A percentile compares a stretch with the other conserved stretches of the same genome.
Evolutionary conservation across 2,797 vertebrate genomes (phyloP).

Genomic region (Erethizon dorsatum): DNA sequence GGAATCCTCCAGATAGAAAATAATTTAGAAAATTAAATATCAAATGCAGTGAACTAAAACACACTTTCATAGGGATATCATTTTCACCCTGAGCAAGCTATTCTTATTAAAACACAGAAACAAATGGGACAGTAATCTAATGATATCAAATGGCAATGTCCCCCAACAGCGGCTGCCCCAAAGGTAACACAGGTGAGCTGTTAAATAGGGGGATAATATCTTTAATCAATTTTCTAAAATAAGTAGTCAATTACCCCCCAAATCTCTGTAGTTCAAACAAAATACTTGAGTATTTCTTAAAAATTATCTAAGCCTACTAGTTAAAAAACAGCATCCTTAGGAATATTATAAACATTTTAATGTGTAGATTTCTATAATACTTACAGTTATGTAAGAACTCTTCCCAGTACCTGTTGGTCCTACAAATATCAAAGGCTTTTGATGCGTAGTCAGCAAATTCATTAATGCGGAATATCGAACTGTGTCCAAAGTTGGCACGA

Average conservation of each 20-base stretch:
- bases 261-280: conserved; percentile 29
- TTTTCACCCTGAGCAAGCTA: conserved; percentile 6
- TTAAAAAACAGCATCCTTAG: conserved; percentile 21
- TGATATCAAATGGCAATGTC: neutral
- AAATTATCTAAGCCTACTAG: neutral
- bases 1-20: neutral
- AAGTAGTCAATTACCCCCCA: conserved; percentile 4
- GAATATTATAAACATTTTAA: neutral
- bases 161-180: neutral
- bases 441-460: conserved; percentile 94
- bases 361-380: conserved; percentile 80
- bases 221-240: conserved; percentile 65
- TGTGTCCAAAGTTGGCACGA: conserved; percentile 96
- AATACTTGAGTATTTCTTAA: neutral
- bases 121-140: neutral
- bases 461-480: conserved; percentile 94
- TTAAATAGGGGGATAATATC: neutral
- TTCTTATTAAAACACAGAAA: conserved; percentile 55
- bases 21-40: conserved; percentile 38
- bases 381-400: conserved; percentile 95
- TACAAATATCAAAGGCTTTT: conserved; percentile 94
- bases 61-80: neutral
- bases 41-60: conserved; percentile 37
- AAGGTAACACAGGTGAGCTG: neutral
- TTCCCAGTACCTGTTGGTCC: conserved; percentile 97